Base-by-base conservation (phyloP, 2,113 vertebrate genomes). In the Bujurquina vittata region DNA sequence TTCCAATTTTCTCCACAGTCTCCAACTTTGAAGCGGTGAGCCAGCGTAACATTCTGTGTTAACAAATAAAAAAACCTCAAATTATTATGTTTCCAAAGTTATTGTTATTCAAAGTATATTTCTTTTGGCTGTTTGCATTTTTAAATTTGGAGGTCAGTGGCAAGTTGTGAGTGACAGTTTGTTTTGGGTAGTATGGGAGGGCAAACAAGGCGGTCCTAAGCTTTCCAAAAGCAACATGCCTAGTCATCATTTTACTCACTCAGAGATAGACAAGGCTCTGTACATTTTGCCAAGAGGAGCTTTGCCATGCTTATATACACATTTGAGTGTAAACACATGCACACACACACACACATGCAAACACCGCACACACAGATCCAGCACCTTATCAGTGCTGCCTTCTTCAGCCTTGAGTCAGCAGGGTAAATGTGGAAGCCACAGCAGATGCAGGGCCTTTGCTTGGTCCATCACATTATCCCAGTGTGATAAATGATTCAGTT, bases 401-500 rank as follows among this genome's bases (percentile, higher is more conserved):
- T 55, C 69, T 35, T 79, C 79, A 40, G 43, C 83, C 52, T 31
- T 78, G 86, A 67, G 67, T 77, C 84, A 76, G 85, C 87, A 84
- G 81, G 40, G 62, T 55, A n/a, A 82, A 82, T 20, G 69, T 84
- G 63, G 65, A 65, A 22, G 83, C 59, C 77, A 60, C 72, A 89
- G 81, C 86, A 85, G 84, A 86, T 84, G 86, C 79, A 37, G 22
- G 43, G 72, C 55, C 60, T 67, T 60, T 18, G 75, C 85, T 88
- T 63, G 86, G 92, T 94, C 93, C 86, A 93, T 95, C 92, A 92
- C 89, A 84, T 89, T 85, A 85, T 84, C 78, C 88, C 79, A 83
- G 87, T 69, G 75, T 80, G 84, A 92, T 91, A 90, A 94, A 87
- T 92, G 86, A 93, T 93, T 95, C 84, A 91, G 88, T 95, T 93